Conservation (phyloP, 2,888 invertebrate genomes). For the Euspilapteryx auroguttella region DNA sequence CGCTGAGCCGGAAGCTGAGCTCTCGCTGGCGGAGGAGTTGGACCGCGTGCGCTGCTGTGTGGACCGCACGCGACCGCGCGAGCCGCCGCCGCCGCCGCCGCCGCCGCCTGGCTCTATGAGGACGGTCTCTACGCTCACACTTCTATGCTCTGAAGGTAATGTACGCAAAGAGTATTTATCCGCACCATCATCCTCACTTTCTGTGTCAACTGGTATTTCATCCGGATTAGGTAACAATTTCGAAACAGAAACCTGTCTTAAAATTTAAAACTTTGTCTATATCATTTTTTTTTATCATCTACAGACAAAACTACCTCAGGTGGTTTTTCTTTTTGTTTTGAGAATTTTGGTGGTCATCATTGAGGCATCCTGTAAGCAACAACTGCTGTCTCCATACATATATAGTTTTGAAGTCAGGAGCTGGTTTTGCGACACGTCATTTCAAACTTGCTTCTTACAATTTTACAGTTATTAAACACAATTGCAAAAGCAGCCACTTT, state of each 20-base stretch:
- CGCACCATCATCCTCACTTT: conserved; percentile 24
- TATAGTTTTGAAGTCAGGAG: conserved; percentile 50
- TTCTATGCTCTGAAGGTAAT: conserved; percentile 15
- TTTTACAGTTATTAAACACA: conserved; percentile 43
- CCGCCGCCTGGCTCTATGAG: conserved; percentile 20
- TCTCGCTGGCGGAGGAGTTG: too few species aligned
- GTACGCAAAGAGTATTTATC: neutral
- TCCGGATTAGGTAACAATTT: conserved; percentile 34
- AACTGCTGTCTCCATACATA: conserved; percentile 45
- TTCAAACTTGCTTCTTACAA: conserved; percentile 42
- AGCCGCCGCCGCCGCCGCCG: too few species aligned
- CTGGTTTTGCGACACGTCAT: too few species aligned
- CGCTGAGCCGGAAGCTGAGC: too few species aligned
- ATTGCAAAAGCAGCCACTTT: conserved; percentile 44
- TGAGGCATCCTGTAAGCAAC: conserved; percentile 37
- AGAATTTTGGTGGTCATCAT: conserved; percentile 28
- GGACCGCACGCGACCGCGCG: conserved; percentile 23
- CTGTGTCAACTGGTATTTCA: conserved; percentile 31
- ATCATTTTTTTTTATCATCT: neutral
- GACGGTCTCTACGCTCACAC: conserved; percentile 36
- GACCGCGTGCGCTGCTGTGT: conserved; percentile 22
- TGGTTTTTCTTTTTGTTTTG: conserved; percentile 9
- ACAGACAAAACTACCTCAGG: conserved; percentile 2
- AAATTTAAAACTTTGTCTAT: neutral
- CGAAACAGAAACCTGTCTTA: conserved; percentile 2